Base-by-base conservation (phyloP, 1,140 invertebrate species). In the Drosophila chauvacae region DNA sequence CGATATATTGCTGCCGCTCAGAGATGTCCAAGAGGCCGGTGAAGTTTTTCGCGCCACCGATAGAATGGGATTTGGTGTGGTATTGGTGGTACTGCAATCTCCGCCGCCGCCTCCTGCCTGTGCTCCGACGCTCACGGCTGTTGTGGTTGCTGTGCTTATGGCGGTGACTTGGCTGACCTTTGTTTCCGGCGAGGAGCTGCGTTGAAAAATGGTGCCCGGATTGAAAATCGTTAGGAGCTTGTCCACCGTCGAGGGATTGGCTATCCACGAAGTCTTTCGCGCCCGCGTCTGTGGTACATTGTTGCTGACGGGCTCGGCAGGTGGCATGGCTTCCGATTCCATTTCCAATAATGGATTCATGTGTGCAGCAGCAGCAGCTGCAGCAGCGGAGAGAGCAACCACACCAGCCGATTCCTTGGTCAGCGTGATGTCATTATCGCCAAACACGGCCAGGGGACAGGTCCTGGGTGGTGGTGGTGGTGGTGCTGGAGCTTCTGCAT, bases 251-350 rank as follows among this genome's bases (percentile, higher is more conserved):
- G 93, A 93, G 1, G 93, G 94, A 82, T 86, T 91, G 7, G 93
- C 93, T n/a, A 94, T 94, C 93, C 93, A 94, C 0, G 94, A 94
- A 35, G 94, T 93, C 81, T 94, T 95, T 11, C 94, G 91, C 70
- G 93, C 93, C 28, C 93, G 80, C 20, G 79, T 47, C 20, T 47
- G 69, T 11, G 51, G 61, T 0, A 28, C 33, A 35, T 35, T 72
- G 66, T 50, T 72, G 51, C 35, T 59, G 3, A 60, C 37, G 7
- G 66, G 45, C 9, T 81, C 59, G 6, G 62, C 93, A 91, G 64
- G 92, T 62, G 82, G 23, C 62, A 51, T 28, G 23, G 61, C 23
- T 28, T 72, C 65, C 23, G 66, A 2, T 18, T 63, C 48, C 10
- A 42, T 4, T 60, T 73, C 50, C 44, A 59, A 9, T 33, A 57